Evolutionary conservation across 2,113 vertebrate species (phyloP).

Genomic region (Tenebrosternarchus preto): DNA sequence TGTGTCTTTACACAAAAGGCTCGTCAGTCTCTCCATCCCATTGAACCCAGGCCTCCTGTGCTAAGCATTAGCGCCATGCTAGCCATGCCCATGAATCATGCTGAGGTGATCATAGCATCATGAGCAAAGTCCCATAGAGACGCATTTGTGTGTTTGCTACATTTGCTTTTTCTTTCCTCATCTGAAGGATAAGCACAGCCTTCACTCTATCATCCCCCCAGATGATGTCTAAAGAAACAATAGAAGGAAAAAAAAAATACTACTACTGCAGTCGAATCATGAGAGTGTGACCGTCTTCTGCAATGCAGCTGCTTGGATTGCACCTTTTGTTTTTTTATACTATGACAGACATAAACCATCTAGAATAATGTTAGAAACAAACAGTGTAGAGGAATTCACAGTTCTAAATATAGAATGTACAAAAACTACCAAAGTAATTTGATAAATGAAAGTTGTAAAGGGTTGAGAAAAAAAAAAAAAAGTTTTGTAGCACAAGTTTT

Average conservation of each 20-base stretch:
- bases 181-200: background rate
- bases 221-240: background rate
- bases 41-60: background rate
- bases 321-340: background rate
- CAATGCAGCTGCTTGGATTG: constrained; percentile 3
- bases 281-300: background rate
- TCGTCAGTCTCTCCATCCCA: background rate
- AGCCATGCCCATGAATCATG: background rate
- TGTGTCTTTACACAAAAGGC: background rate
- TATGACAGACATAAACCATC: background rate
- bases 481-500: background rate
- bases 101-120: background rate
- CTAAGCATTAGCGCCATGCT: background rate
- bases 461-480: background rate
- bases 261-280: background rate
- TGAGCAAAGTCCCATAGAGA: background rate
- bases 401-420: no score
- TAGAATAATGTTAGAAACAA: background rate
- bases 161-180: background rate
- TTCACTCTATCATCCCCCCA: background rate
- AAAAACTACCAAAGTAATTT: background rate
- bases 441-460: background rate
- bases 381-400: background rate
- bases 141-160: constrained; percentile 10
- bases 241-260: background rate